These are phyloP conservation scores for Elmis aenea DNA, from an alignment of 2,888 invertebrate genomes.

Conservation along the genomic window DNA sequence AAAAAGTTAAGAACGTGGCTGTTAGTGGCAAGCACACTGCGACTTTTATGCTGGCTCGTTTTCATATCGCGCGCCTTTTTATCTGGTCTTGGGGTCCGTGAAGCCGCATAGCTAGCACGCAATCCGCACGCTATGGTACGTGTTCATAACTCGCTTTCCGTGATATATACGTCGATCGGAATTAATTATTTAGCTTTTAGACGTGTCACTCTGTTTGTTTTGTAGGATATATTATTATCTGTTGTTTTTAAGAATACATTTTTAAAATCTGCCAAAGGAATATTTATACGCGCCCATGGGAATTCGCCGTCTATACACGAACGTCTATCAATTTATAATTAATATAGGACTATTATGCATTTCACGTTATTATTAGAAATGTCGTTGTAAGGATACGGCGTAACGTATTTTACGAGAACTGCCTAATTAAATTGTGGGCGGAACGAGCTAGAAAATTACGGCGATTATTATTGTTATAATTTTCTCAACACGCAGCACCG, in stretches of 20 bases:
- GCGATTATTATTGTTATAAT: no score
- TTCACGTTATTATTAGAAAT: conserved; percentile 3
- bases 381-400: conserved; percentile 3
- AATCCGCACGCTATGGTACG: conserved; percentile 4
- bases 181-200: conserved; percentile 27
- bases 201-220: conserved; percentile 23
- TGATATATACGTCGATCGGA: conserved; percentile 22
- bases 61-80: conserved; percentile 15
- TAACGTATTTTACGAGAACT: no score
- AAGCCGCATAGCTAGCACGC: conserved; percentile 1
- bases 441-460: no score
- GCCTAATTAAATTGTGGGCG: no score
- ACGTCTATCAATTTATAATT: conserved; percentile 10
- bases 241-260: conserved; percentile 10
- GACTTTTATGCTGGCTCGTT: no score
- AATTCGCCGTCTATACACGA: conserved; percentile 9
- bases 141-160: conserved; percentile 17
- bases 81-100: conserved; percentile 7
- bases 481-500: no score
- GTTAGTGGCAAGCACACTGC: no score
- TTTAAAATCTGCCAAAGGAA: conserved; percentile 14
- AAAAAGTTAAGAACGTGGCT: no score
- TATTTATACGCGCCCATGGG: conserved; percentile 12
- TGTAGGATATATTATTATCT: conserved; percentile 14
- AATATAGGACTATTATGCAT: conserved; percentile 5